These are phyloP conservation scores for Eonycteris spelaea DNA, from an alignment of 2,113 vertebrate genomes.

Conservation along the genomic window DNA sequence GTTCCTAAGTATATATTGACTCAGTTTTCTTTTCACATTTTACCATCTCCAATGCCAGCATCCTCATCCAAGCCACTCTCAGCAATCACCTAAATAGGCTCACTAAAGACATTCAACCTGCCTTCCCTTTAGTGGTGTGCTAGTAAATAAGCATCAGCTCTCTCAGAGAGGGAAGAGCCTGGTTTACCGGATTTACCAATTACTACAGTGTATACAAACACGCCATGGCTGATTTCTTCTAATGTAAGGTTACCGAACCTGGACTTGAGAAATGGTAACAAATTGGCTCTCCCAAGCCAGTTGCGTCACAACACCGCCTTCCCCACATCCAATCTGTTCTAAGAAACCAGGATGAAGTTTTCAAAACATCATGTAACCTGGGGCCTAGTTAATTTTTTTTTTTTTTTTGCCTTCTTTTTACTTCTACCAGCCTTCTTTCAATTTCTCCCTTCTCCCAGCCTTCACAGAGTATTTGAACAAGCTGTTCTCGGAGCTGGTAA, in stretches of 20 bases:
- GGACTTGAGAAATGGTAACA: not conserved
- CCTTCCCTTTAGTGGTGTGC: not conserved
- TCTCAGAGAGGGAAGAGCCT: not conserved
- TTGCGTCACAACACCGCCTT: not conserved
- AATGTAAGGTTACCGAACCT: not conserved
- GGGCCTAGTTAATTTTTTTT: not conserved
- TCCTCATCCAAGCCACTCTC: not conserved
- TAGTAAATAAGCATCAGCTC: not conserved
- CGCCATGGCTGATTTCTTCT: not conserved
- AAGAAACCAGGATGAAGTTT: not conserved
- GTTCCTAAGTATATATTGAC: not conserved
- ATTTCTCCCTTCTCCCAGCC: not conserved
- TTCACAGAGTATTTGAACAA: not conserved
- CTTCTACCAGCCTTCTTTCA: not conserved
- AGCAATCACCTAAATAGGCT: not conserved
- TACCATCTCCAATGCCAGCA: not conserved
- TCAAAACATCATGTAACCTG: not conserved
- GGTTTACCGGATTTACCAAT: not conserved
- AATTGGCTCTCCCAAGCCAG: rapidly evolving
- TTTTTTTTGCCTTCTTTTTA: not conserved
- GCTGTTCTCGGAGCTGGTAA: not conserved
- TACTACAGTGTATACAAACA: not conserved
- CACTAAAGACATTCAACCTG: not conserved
- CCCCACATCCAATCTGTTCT: not conserved
- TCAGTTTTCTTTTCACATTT: not conserved